Percentiles rank a stretch among this genome's conserved stretches.
These are phyloP conservation scores for Phenganax subtilis DNA, from an alignment of 92 coral and sea anemone species.

Conservation along the genomic window DNA sequence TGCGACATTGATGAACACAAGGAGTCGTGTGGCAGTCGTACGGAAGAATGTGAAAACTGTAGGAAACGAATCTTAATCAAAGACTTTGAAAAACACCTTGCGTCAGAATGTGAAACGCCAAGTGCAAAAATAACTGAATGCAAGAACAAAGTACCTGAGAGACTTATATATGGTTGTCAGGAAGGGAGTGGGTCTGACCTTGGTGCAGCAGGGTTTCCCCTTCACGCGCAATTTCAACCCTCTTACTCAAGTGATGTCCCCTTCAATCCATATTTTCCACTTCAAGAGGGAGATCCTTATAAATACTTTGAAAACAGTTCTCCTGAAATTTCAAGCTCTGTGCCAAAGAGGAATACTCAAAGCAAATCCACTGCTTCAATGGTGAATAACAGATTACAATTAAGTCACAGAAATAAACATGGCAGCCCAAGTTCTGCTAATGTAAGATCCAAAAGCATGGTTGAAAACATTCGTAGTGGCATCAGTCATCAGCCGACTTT, in stretches of 20 bases:
- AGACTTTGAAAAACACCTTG: conserved; percentile 63
- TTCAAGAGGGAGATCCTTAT: neutral
- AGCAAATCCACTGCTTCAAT: neutral
- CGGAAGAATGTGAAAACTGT: conserved; percentile 80
- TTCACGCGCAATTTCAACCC: conserved; percentile 12
- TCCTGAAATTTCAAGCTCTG: neutral
- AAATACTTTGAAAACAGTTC: neutral
- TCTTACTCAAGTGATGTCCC: neutral
- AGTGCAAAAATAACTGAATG: neutral
- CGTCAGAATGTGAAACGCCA: conserved; percentile 64
- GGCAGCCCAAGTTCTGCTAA: neutral
- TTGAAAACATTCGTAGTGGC: neutral
- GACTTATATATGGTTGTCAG: neutral
- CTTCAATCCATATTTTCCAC: neutral
- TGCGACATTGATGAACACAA: conserved; percentile 67
- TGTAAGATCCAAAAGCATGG: neutral
- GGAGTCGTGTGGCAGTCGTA: conserved; percentile 87
- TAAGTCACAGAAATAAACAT: neutral
- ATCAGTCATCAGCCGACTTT: neutral
- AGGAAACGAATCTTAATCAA: conserved; percentile 59
- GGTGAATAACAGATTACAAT: neutral
- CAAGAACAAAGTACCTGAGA: neutral
- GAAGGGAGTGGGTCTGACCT: neutral
- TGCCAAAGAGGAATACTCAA: neutral
- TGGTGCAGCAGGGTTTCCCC: neutral